Evolutionary conservation across 2,113 vertebrate genomes (phyloP).

Genomic region (Reinhardtius hippoglossoides): DNA sequence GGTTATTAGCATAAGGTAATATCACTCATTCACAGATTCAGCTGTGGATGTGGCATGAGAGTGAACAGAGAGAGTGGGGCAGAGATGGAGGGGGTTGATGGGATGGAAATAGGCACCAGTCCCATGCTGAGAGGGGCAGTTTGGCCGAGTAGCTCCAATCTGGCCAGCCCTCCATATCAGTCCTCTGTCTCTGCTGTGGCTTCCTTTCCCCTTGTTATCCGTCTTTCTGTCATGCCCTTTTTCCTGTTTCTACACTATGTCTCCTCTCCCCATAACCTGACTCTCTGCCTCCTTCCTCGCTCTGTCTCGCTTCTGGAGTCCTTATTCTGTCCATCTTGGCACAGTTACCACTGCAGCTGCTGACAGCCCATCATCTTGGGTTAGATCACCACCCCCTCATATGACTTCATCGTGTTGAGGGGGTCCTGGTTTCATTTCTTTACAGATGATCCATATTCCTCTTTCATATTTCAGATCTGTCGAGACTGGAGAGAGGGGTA

Average conservation of each 20-base stretch:
- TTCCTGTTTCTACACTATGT: slow-evolving; percentile 1
- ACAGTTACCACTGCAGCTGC: slow-evolving; percentile 47
- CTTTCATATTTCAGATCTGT: slow-evolving; percentile 27
- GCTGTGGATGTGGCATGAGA: slow-evolving; percentile 44
- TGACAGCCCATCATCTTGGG: slow-evolving; percentile 61
- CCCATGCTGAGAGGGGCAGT: slow-evolving; percentile 46
- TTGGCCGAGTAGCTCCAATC: slow-evolving; percentile 34
- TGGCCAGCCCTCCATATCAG: slow-evolving; percentile 23
- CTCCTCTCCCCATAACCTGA: slow-evolving; percentile 31
- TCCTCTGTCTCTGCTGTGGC: slow-evolving; percentile 10
- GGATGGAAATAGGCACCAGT: slow-evolving; percentile 54
- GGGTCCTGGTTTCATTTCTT: slow-evolving; percentile 32
- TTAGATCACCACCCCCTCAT: slow-evolving; percentile 64
- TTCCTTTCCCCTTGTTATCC: slow-evolving; percentile 36
- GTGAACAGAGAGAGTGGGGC: slow-evolving; percentile 10
- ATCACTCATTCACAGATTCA: slow-evolving; percentile 44
- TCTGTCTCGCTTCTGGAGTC: slow-evolving; percentile 31
- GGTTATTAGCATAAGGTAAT: slow-evolving; percentile 40
- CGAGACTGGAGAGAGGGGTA: slow-evolving; percentile 3
- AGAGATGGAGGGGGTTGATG: slow-evolving; percentile 49
- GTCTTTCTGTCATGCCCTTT: slow-evolving; percentile 42
- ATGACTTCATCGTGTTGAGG: slow-evolving; percentile 55
- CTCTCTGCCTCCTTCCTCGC: slow-evolving; percentile 19
- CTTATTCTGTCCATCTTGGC: slow-evolving; percentile 49
- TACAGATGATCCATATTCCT: slow-evolving; percentile 34